These are phyloP conservation scores for Thalassophryne amazonica DNA, from an alignment of 2,797 vertebrate genomes.

Conservation along the genomic window DNA sequence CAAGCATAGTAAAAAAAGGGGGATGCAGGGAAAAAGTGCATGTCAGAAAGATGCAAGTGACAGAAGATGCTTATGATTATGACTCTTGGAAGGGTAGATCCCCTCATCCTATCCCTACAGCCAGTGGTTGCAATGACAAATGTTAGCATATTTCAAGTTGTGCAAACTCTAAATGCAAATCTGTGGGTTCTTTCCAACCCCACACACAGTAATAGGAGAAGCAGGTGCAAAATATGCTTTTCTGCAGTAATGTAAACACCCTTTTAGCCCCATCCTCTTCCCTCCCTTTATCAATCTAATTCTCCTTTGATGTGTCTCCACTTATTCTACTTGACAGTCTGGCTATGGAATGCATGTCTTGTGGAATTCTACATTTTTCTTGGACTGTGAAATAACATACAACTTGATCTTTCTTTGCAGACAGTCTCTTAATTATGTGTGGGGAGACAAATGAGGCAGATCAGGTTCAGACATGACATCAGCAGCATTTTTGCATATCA, in stretches of 20 bases:
- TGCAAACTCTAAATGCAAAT: no score
- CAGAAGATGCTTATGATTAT: no score
- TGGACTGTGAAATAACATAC: slow-evolving; percentile 27
- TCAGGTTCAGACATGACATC: slow-evolving; percentile 28
- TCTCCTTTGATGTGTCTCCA: slow-evolving; percentile 2
- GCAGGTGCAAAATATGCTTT: background rate
- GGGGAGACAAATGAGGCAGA: slow-evolving; percentile 20
- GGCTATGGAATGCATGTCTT: slow-evolving; percentile 1
- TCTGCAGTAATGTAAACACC: background rate
- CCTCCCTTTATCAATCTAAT: background rate
- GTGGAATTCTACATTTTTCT: slow-evolving; percentile 18
- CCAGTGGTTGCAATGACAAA: no score
- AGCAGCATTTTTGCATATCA: slow-evolving; percentile 30
- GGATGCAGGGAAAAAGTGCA: no score
- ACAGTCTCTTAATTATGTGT: slow-evolving; percentile 33
- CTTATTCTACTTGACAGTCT: slow-evolving; percentile 5
- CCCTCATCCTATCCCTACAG: no score
- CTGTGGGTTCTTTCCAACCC: no score
- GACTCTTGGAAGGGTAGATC: no score
- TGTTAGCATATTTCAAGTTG: no score
- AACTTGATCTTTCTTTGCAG: slow-evolving; percentile 26
- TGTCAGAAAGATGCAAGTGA: no score
- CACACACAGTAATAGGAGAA: no score
- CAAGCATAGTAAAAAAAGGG: no score
- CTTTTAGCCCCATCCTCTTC: background rate